Evolutionary conservation across 2,797 vertebrate species (phyloP).

Genomic region (Melanotaenia pygmaea): DNA sequence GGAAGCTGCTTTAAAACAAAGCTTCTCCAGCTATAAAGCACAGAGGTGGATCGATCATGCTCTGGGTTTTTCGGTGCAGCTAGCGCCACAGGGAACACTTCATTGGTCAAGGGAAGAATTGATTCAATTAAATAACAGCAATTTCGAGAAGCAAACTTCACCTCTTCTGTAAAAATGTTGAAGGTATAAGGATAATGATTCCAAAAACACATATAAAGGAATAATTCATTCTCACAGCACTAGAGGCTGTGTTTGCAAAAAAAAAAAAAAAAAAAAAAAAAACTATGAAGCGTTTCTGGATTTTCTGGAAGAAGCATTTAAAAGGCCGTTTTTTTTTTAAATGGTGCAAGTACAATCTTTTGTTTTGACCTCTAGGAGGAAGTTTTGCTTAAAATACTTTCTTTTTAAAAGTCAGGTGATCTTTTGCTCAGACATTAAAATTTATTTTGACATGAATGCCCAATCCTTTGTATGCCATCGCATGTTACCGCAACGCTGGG

Average conservation of each 20-base stretch:
- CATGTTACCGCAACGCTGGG: no score
- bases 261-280: neutral
- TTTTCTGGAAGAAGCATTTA: neutral
- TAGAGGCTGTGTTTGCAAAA: neutral
- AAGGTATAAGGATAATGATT: neutral
- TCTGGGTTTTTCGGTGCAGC: neutral
- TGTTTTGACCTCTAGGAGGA: neutral
- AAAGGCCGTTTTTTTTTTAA: no score
- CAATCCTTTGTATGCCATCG: no score
- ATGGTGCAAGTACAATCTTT: no score
- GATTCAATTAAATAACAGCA: neutral
- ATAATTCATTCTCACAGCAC: neutral
- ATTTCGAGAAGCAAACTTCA: neutral
- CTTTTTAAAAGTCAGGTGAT: neutral
- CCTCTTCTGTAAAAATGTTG: neutral
- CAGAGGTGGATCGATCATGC: neutral
- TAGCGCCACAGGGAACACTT: neutral
- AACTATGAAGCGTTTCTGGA: neutral
- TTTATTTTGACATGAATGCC: no score
- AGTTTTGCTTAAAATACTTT: neutral
- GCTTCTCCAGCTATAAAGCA: neutral
- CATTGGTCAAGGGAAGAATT: neutral
- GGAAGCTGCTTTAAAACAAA: no score
- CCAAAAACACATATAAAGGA: neutral
- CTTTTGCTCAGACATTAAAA: neutral